Conservation (phyloP, 2,797 vertebrate genomes). For the Natrix natrix region DNA sequence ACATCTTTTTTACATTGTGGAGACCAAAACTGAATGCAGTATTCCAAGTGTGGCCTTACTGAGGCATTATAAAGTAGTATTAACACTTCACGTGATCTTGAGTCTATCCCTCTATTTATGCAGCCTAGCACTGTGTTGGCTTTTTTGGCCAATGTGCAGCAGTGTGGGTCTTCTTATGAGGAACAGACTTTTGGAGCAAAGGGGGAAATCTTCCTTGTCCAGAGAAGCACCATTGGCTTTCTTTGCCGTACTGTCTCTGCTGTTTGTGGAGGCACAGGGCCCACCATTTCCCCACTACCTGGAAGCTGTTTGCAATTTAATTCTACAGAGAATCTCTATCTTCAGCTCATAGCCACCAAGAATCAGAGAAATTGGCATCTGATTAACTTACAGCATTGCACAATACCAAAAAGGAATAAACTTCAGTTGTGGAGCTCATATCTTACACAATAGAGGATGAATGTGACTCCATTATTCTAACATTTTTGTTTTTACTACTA, state of each 20-base stretch:
- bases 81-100: no score
- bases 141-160: no score
- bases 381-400: not conserved
- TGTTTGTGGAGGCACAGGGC: not conserved
- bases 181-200: not conserved
- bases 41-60: no score
- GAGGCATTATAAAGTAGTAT: no score
- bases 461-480: not conserved
- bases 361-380: not conserved
- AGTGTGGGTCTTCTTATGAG: not conserved
- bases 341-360: not conserved
- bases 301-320: not conserved
- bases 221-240: not conserved
- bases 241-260: not conserved
- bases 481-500: not conserved
- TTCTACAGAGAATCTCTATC: not conserved
- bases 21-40: no score
- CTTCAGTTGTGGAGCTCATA: not conserved
- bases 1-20: no score
- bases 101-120: no score
- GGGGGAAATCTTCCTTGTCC: not conserved
- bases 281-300: not conserved
- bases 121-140: no score
- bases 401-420: not conserved
- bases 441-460: not conserved